A percentile compares a stretch with the other conserved stretches of the same genome.
Evolutionary conservation across 2,888 invertebrate species (phyloP).

Genomic region (Hirtodrosophila trivittata): DNA sequence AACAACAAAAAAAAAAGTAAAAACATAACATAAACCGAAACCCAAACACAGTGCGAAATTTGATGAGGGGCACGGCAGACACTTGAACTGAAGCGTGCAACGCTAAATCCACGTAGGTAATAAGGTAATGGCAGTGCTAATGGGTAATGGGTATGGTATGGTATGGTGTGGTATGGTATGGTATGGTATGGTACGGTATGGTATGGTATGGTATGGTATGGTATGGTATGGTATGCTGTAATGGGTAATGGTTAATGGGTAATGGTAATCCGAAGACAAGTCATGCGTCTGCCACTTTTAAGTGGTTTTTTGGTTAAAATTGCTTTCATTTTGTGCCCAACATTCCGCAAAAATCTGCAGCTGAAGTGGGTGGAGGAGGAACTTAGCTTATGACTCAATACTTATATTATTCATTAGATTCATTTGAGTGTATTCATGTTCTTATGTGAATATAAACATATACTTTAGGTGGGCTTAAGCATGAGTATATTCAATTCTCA

Average conservation of each 20-base stretch:
- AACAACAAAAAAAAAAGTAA: slow-evolving; percentile 10
- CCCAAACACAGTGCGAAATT: slow-evolving; percentile 44
- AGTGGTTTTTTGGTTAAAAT: slow-evolving; percentile 30
- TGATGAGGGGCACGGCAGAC: slow-evolving; percentile 51
- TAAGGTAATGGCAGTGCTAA: slow-evolving; percentile 54
- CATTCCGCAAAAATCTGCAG: slow-evolving; percentile 41
- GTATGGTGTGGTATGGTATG: not conserved
- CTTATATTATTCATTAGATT: too few relatives aligned
- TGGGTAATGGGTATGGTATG: slow-evolving; percentile 35
- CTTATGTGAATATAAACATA: too few relatives aligned
- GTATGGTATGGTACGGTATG: too few relatives aligned
- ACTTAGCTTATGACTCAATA: too few relatives aligned
- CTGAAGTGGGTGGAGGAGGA: too few relatives aligned
- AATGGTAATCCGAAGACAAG: slow-evolving; percentile 29
- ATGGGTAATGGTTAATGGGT: slow-evolving; percentile 1
- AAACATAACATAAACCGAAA: slow-evolving; percentile 34
- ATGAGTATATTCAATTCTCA: too few relatives aligned
- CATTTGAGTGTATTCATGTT: too few relatives aligned
- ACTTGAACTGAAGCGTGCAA: slow-evolving; percentile 56
- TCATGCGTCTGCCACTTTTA: slow-evolving; percentile 41
- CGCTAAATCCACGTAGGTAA: slow-evolving; percentile 55
- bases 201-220: slow-evolving; percentile 8
- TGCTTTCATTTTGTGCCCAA: slow-evolving; percentile 37
- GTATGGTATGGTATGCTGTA: not conserved
- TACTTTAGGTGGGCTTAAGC: too few relatives aligned